Evolutionary conservation across 92 coral and sea anemone genomes (phyloP), one percentile per base, ranked within the genome.

Genomic region (Meandrina meandrites): DNA sequence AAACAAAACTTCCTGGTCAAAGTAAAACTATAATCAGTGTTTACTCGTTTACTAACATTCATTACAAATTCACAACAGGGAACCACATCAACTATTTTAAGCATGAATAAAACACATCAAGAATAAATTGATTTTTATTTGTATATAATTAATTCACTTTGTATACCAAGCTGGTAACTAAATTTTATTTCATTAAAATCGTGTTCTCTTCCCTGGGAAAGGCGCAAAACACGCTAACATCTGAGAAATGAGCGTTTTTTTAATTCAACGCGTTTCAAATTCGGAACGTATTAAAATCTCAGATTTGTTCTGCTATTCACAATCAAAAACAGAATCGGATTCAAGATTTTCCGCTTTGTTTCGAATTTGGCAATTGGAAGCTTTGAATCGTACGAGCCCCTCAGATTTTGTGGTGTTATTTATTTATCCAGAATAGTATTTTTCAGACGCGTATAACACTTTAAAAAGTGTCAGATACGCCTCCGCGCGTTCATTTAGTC

Each of bases 1-100:
- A 32, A 72, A 16, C 24, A 19, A 34, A 32, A 35, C 76, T 72
- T 72, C 76, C 76, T 72, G 76, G 76, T 72, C 47, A 18, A 71
- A 72, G 76, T 15, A 70, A 70, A 70, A 70, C 42, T 30, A 70
- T 21, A 72, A 32, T 72, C 47, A 72, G 1, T 72, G 24, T 66
- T 66, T 66, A 28, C 35, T 66, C 16, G 35, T 27, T 11, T 28
- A 30, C 34, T 27, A 28, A 66, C 27, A 66, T 66, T 66, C 71
- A 66, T 66, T 66, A 66, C 34, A 27, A 66, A 7, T 66, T 66
- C 34, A 24, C 35, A 66, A 12, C 17, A 66, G 35, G 34, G 34
- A 9, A 1, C 17, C 28, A 28, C 9, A 66, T 72, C 40, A 32
- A 40, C 31, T 69, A 67, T 6, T 70, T 4, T 31, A 70, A 4